These are phyloP conservation scores for Aphidius ervi DNA, from an alignment of 1,140 invertebrate genomes.

Conservation along the genomic window DNA sequence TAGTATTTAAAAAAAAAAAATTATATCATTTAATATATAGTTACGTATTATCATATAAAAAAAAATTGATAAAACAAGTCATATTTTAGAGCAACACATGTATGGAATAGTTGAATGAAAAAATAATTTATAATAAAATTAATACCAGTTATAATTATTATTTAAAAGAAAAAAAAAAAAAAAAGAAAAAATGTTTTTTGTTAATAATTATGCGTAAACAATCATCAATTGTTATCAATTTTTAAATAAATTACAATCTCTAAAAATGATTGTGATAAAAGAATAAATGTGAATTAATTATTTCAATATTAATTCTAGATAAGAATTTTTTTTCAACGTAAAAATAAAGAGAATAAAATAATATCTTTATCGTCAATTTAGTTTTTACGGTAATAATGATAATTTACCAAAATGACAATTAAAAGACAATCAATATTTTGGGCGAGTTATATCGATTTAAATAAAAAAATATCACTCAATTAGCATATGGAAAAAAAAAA, in stretches of 20 bases:
- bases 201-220: not conserved
- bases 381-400: slow-evolving; percentile 23
- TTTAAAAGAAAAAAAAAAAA: too few relatives aligned
- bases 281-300: slow-evolving; percentile 5
- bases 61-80: not conserved
- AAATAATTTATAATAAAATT: too few relatives aligned
- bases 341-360: not conserved
- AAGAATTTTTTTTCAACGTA: not conserved
- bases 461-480: slow-evolving; percentile 16
- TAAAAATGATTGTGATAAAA: not conserved
- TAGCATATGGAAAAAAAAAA: slow-evolving; percentile 9
- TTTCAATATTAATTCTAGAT: not conserved
- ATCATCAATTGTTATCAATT: slow-evolving; percentile 8
- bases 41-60: too few relatives aligned
- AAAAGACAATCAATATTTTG: slow-evolving; percentile 26
- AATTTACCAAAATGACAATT: slow-evolving; percentile 21
- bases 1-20: not conserved
- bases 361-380: slow-evolving; percentile 16
- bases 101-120: slow-evolving; percentile 4
- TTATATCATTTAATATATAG: too few relatives aligned
- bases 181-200: too few relatives aligned
- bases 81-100: slow-evolving; percentile 12
- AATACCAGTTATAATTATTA: too few relatives aligned
- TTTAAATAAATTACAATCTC: slow-evolving; percentile 2
- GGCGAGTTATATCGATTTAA: slow-evolving; percentile 11